Percentiles rank a stretch among this genome's conserved stretches.
These are phyloP conservation scores for Asarcornis scutulata DNA, from an alignment of 2,113 vertebrate genomes.

Conservation along the genomic window DNA sequence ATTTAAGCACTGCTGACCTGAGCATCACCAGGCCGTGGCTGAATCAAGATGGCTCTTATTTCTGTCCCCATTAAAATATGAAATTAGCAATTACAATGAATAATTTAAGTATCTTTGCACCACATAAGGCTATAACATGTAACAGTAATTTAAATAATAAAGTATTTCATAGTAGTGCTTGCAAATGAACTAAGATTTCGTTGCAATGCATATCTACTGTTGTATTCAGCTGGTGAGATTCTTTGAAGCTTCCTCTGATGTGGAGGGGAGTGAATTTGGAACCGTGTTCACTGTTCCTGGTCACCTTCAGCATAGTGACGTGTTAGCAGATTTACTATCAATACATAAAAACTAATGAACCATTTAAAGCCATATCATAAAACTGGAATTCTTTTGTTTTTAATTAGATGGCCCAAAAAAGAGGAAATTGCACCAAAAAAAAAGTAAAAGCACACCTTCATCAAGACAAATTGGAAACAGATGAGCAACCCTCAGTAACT, in stretches of 20 bases:
- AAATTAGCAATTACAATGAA: neutral
- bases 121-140: neutral
- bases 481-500: neutral
- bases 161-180: neutral
- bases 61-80: neutral
- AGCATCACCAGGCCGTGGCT: neutral
- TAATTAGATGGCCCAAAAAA: neutral
- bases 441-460: constrained; percentile 9
- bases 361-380: constrained; percentile 7
- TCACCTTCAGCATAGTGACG: neutral
- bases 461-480: constrained; percentile 24
- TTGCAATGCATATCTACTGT: neutral
- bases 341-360: neutral
- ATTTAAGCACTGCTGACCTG: neutral
- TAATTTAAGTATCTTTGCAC: neutral
- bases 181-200: neutral
- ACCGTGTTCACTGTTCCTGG: neutral
- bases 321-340: neutral
- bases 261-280: neutral
- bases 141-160: neutral
- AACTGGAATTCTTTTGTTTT: constrained; percentile 20
- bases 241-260: neutral
- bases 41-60: neutral
- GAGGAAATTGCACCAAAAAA: neutral
- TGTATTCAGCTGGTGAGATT: neutral